Percentiles rank a stretch among this genome's conserved stretches.
These are phyloP conservation scores for Zygaena filipendulae DNA, from an alignment of 2,888 invertebrate species.

Conservation along the genomic window DNA sequence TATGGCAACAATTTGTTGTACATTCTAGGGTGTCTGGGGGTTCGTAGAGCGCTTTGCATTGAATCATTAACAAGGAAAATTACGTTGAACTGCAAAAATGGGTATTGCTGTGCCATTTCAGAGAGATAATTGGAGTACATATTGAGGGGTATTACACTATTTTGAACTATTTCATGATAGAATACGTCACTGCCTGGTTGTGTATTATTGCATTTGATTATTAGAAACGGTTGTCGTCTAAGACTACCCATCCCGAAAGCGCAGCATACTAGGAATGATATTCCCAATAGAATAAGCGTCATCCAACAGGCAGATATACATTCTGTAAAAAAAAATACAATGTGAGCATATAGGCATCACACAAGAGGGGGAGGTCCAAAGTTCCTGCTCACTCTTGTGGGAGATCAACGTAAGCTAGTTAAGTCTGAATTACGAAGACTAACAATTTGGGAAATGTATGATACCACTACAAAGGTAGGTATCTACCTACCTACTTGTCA, in stretches of 20 bases:
- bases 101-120: slow-evolving; percentile 35
- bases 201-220: slow-evolving; percentile 31
- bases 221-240: slow-evolving; percentile 30
- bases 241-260: slow-evolving; percentile 38
- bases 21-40: slow-evolving; percentile 24
- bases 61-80: slow-evolving; percentile 46
- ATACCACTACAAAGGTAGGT: too few species aligned
- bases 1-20: slow-evolving; percentile 28
- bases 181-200: slow-evolving; percentile 37
- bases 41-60: slow-evolving; percentile 20
- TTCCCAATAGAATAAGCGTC: slow-evolving; percentile 40
- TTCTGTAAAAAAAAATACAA: slow-evolving; percentile 33
- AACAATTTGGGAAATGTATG: too few species aligned
- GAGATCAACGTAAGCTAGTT: too few species aligned
- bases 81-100: slow-evolving; percentile 34
- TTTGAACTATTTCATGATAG: slow-evolving; percentile 37
- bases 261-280: slow-evolving; percentile 44
- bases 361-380: too few species aligned
- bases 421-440: too few species aligned
- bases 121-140: slow-evolving; percentile 37
- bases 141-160: slow-evolving; percentile 26
- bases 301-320: slow-evolving; percentile 52
- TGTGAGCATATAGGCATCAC: too few species aligned
- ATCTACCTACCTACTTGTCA: too few species aligned
- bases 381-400: too few species aligned